Conservation (phyloP, 92 coral and sea anemone genomes). For the Siderastrea siderea region DNA sequence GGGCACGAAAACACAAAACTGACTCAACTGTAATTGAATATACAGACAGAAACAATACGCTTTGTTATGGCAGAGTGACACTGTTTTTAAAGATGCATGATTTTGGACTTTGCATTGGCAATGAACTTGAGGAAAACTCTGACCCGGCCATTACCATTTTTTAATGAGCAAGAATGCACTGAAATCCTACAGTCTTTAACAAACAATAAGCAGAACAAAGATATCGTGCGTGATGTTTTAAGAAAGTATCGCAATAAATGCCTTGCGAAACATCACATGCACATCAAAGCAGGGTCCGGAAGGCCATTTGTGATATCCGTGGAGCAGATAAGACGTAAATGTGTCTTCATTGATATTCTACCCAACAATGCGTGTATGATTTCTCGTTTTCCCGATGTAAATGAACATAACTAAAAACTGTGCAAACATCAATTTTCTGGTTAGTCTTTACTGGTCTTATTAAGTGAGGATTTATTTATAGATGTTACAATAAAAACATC, state of each 20-base stretch:
- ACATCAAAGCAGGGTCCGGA: slow-evolving; percentile 35
- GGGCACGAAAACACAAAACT: slow-evolving; percentile 34
- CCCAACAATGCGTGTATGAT: slow-evolving; percentile 26
- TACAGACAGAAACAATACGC: slow-evolving; percentile 21
- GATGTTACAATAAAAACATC: background rate
- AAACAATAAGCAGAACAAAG: slow-evolving; percentile 21
- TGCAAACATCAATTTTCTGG: slow-evolving; percentile 21
- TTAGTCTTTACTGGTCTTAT: slow-evolving; percentile 9
- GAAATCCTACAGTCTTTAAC: slow-evolving; percentile 16
- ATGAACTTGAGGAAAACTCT: slow-evolving; percentile 6
- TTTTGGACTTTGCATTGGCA: slow-evolving; percentile 16
- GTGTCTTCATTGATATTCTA: slow-evolving; percentile 31
- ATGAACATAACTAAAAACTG: slow-evolving; percentile 41
- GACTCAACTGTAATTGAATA: slow-evolving; percentile 46
- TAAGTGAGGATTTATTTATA: background rate
- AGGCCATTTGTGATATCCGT: slow-evolving; percentile 36
- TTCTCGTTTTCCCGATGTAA: slow-evolving; percentile 35
- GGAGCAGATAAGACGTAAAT: slow-evolving; percentile 37
- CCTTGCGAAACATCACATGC: slow-evolving; percentile 37
- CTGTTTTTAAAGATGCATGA: slow-evolving; percentile 12
- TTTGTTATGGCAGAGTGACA: slow-evolving; percentile 32
- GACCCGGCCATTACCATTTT: slow-evolving; percentile 10
- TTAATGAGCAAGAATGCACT: slow-evolving; percentile 9
- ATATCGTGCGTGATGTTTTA: slow-evolving; percentile 27
- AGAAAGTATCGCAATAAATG: slow-evolving; percentile 33